Conservation (phyloP, 2,888 invertebrate species). For the Morpho achilles region DNA sequence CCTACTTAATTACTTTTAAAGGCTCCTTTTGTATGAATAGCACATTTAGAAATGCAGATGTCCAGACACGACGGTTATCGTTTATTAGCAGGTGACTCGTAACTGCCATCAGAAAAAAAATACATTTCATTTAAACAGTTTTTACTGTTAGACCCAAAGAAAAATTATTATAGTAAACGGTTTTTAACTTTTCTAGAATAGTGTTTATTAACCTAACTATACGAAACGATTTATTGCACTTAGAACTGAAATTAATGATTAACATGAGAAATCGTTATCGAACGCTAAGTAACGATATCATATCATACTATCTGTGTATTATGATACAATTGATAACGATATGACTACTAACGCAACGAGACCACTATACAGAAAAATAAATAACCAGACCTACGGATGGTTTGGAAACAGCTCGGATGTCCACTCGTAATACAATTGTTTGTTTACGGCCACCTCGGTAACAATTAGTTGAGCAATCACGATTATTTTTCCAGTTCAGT, state of each 20-base stretch:
- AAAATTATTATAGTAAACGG: too few species aligned
- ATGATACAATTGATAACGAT: conserved; percentile 12
- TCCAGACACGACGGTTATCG: too few species aligned
- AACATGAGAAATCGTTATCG: conserved; percentile 4
- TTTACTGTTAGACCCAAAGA: too few species aligned
- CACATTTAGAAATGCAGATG: too few species aligned
- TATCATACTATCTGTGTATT: conserved; percentile 2
- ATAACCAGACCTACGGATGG: conserved; percentile 32
- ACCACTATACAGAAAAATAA: conserved; percentile 16
- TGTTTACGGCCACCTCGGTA: conserved; percentile 53
- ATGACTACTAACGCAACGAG: neutral
- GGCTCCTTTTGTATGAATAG: too few species aligned
- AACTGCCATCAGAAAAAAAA: too few species aligned
- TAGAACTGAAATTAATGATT: neutral
- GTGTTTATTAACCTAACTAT: too few species aligned
- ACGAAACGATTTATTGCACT: neutral
- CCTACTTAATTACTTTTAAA: too few species aligned
- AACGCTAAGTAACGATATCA: conserved; percentile 9
- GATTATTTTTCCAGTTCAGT: conserved; percentile 44
- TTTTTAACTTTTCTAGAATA: too few species aligned
- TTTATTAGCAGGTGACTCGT: too few species aligned
- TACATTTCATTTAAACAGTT: too few species aligned
- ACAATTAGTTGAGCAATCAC: conserved; percentile 66
- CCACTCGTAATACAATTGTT: conserved; percentile 52
- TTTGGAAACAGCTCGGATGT: conserved; percentile 42